These are phyloP conservation scores for Drosophila sproati DNA, from an alignment of 1,140 invertebrate genomes.

Conservation along the genomic window DNA sequence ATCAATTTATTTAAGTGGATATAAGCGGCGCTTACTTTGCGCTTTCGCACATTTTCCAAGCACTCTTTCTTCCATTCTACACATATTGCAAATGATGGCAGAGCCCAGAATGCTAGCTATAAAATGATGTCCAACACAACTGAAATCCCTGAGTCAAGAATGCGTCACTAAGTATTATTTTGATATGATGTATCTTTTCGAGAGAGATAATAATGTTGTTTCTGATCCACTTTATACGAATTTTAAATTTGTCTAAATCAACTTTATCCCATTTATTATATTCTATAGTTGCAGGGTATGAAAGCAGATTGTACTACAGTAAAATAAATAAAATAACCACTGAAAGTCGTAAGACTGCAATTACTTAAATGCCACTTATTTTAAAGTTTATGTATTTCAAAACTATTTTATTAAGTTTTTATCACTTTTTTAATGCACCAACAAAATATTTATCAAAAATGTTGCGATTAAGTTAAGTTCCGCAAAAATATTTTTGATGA, in stretches of 20 bases:
- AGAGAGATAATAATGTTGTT: too few relatives aligned
- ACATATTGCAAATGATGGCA: conserved; percentile 28
- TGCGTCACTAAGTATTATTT: background rate
- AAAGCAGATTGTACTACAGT: background rate
- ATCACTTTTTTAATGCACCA: too few relatives aligned
- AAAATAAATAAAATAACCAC: background rate
- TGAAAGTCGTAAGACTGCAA: background rate
- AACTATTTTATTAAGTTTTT: background rate
- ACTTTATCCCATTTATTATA: background rate
- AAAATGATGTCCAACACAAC: conserved; percentile 1
- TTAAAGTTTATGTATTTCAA: background rate
- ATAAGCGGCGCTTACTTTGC: conserved; percentile 58
- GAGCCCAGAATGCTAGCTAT: background rate
- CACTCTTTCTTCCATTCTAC: conserved; percentile 10
- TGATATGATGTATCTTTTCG: too few relatives aligned
- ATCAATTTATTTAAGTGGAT: conserved; percentile 82
- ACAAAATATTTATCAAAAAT: too few relatives aligned
- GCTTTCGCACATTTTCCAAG: conserved; percentile 29
- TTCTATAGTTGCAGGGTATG: background rate
- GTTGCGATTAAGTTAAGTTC: too few relatives aligned
- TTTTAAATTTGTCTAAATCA: too few relatives aligned
- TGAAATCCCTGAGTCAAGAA: background rate
- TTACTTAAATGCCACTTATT: background rate
- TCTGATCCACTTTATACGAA: too few relatives aligned
- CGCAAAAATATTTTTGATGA: too few relatives aligned